phyloP scores from a whole-genome alignment of 2,888 invertebrate genomes.

The Conomelus anceps region DNA sequence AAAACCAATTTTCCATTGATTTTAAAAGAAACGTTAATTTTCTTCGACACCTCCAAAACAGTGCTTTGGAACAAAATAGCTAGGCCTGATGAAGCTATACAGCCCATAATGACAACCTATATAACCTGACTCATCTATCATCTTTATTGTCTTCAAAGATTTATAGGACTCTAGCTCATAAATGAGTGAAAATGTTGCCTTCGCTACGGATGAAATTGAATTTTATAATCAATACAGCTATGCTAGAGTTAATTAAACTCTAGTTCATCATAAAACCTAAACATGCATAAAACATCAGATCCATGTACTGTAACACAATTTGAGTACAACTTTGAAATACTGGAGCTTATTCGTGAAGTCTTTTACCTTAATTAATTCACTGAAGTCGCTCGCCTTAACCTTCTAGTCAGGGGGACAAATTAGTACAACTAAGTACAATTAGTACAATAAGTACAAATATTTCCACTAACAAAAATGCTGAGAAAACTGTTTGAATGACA shows the following conservation, averaged over 20 bases:
- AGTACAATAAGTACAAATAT: too few relatives aligned
- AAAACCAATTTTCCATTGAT: neutral
- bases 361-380: too few relatives aligned
- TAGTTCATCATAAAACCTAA: neutral
- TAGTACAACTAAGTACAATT: too few relatives aligned
- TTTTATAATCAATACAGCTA: neutral
- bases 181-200: neutral
- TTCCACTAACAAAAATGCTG: too few relatives aligned
- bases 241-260: neutral
- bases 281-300: neutral
- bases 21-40: neutral
- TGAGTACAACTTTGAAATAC: too few relatives aligned
- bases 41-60: neutral
- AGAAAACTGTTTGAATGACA: too few relatives aligned
- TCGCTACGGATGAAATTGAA: neutral
- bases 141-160: neutral
- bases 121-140: neutral
- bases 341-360: too few relatives aligned
- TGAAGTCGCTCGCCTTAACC: too few relatives aligned
- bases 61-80: neutral
- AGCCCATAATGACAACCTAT: neutral
- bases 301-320: too few relatives aligned
- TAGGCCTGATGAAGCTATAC: neutral
- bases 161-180: neutral
- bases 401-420: too few relatives aligned